Evolutionary conservation across 1,140 invertebrate species (phyloP).

Genomic region (Caenorhabditis tropicalis): DNA sequence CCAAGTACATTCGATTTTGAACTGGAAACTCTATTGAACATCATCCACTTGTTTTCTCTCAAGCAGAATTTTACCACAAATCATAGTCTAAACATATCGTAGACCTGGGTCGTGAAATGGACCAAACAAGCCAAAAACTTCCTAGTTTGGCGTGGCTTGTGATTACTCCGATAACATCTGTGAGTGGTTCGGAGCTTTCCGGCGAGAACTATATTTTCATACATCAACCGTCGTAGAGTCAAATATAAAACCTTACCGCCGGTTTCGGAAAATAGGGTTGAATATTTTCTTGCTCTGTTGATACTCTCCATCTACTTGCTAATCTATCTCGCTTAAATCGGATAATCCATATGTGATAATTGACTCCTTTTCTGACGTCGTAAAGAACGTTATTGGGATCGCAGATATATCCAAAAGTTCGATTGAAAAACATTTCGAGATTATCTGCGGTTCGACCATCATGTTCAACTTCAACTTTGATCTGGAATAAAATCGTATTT

Average conservation of each 20-base stretch:
- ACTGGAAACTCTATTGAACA: not conserved
- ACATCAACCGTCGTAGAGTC: no score
- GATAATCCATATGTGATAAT: not conserved
- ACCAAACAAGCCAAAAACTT: not conserved
- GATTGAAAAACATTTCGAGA: not conserved
- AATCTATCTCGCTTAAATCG: not conserved
- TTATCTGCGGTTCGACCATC: not conserved
- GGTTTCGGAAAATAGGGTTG: not conserved
- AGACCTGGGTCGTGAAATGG: not conserved
- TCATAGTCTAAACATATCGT: not conserved
- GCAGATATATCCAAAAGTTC: not conserved
- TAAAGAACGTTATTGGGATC: not conserved
- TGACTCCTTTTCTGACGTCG: not conserved
- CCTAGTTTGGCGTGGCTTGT: not conserved
- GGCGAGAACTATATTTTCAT: no score
- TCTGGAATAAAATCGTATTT: not conserved
- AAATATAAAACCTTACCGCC: no score
- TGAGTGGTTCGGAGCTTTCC: not conserved
- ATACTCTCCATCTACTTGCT: not conserved
- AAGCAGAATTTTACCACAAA: not conserved
- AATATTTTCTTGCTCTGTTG: not conserved
- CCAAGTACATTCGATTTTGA: not conserved
- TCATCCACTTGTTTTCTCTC: not conserved
- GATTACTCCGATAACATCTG: not conserved
- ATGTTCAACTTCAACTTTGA: not conserved